Evolutionary conservation across 2,113 vertebrate genomes (phyloP).

Genomic region (Cervus canadensis): DNA sequence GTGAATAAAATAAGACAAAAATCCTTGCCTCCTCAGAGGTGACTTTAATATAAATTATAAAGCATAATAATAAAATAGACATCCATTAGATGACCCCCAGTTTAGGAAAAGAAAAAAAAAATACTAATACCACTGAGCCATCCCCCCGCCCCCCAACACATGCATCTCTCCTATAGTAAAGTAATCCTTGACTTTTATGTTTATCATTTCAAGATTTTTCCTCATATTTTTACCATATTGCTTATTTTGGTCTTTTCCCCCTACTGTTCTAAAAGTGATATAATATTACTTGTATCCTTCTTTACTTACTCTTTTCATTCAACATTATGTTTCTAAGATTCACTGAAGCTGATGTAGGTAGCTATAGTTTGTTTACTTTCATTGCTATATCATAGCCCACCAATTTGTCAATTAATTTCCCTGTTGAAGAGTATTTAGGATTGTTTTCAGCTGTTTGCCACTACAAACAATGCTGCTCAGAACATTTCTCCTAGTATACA

Average conservation of each 20-base stretch:
- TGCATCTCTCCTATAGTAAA: background rate
- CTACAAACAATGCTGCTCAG: background rate
- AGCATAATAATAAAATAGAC: constrained; percentile 14
- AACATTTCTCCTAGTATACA: background rate
- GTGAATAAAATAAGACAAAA: constrained; percentile 8
- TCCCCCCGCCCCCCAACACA: too few relatives aligned
- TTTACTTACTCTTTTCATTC: background rate
- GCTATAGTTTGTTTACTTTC: constrained; percentile 24
- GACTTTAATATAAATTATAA: constrained; percentile 5
- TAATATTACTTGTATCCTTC: background rate
- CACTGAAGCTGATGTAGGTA: background rate
- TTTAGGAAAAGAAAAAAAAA: constrained; percentile 1
- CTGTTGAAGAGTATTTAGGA: background rate
- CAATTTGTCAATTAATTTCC: background rate
- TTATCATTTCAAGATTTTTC: background rate
- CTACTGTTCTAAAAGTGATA: background rate
- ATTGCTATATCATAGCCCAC: background rate
- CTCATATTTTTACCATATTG: background rate
- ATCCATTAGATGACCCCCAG: background rate
- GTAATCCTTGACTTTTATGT: background rate
- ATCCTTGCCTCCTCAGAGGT: background rate
- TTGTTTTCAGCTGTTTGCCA: background rate
- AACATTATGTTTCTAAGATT: constrained; percentile 1
- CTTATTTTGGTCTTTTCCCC: background rate
- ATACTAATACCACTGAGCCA: background rate